Conservation (phyloP, 2,888 invertebrate genomes). For the Girardia tigrina region DNA sequence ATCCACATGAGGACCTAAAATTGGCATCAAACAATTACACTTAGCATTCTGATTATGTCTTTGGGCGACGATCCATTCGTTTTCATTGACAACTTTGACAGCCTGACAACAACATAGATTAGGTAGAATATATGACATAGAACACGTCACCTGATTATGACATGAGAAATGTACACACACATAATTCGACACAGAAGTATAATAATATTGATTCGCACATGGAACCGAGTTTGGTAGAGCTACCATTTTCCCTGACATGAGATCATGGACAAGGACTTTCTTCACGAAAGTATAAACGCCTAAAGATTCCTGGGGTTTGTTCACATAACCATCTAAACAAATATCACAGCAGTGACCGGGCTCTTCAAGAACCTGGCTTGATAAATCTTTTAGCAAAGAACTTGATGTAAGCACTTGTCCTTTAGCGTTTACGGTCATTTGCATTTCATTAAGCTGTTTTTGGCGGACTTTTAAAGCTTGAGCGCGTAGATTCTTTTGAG, state of each 20-base stretch:
- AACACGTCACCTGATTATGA: too few relatives aligned
- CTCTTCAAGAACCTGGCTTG: conserved; percentile 56
- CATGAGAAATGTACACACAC: not conserved
- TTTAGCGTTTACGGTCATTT: conserved; percentile 26
- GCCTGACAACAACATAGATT: too few relatives aligned
- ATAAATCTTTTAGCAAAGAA: conserved; percentile 17
- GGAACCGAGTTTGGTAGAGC: not conserved
- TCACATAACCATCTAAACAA: conserved; percentile 90
- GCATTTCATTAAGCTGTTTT: not conserved
- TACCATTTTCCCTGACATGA: not conserved
- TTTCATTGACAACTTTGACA: conserved; percentile 46
- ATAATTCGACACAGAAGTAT: conserved; percentile 24
- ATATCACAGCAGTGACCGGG: conserved; percentile 88
- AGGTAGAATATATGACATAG: too few relatives aligned
- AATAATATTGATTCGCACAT: not conserved
- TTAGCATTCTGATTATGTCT: conserved; percentile 92
- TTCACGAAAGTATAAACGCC: conserved; percentile 94
- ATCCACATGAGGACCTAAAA: conserved; percentile 69
- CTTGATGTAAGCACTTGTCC: not conserved
- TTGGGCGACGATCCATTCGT: conserved; percentile 95
- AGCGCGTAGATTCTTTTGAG: not conserved
- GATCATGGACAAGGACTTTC: conserved; percentile 37
- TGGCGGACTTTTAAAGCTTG: conserved; percentile 1
- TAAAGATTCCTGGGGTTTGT: conserved; percentile 59
- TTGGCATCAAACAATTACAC: conserved; percentile 83